Evolutionary conservation across 2,888 invertebrate species (phyloP).

Genomic region (Seira ritae): DNA sequence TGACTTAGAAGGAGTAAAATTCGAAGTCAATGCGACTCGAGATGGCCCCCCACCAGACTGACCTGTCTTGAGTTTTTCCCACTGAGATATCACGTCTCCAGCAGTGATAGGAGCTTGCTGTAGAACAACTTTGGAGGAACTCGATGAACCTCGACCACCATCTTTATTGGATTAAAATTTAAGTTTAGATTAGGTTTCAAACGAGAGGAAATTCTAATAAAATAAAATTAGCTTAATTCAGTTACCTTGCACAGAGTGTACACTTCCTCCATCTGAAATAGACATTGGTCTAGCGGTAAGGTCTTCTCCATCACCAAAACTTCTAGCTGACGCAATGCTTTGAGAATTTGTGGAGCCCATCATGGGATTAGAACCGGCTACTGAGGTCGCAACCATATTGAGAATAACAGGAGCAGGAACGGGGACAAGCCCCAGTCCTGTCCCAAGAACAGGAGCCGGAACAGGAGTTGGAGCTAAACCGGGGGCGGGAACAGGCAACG

Average conservation of each 20-base stretch:
- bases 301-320: constrained; percentile 48
- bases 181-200: background rate
- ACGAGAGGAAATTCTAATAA: background rate
- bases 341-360: background rate
- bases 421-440: constrained; percentile 2
- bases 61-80: constrained; percentile 64
- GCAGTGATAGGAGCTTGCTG: constrained; percentile 60
- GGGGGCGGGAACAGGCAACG: constrained; percentile 15
- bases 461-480: background rate
- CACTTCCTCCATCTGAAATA: constrained; percentile 61
- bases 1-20: background rate
- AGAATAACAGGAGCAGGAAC: constrained; percentile 29
- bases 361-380: background rate
- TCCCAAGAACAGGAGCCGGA: background rate
- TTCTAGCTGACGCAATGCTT: background rate
- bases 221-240: background rate
- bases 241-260: background rate
- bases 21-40: constrained; percentile 8
- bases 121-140: background rate
- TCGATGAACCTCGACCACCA: background rate
- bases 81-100: constrained; percentile 66
- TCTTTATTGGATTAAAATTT: background rate
- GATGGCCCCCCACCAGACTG: constrained; percentile 10
- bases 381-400: constrained; percentile 3
- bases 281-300: constrained; percentile 66